Evolutionary conservation across 1,140 invertebrate species (phyloP).

Genomic region (Macrocentrus cingulum): DNA sequence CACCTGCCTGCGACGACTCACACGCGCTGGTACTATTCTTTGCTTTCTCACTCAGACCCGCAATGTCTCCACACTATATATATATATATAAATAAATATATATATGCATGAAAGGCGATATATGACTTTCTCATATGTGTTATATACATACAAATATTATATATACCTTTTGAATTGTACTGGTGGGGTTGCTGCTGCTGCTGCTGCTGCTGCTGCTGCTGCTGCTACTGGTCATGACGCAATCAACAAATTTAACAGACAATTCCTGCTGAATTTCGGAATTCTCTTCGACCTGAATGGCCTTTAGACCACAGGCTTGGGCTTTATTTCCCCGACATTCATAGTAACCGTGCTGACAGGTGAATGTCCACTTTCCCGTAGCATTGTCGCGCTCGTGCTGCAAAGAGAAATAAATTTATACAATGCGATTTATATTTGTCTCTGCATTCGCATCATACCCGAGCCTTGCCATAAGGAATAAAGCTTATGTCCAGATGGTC

Average conservation of each 20-base stretch:
- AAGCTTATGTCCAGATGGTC: slow-evolving; percentile 60
- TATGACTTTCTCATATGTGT: slow-evolving; percentile 10
- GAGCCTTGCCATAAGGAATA: slow-evolving; percentile 80
- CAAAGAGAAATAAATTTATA: slow-evolving; percentile 6
- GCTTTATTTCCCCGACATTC: slow-evolving; percentile 21
- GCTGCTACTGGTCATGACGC: slow-evolving; percentile 6
- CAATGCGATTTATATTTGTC: slow-evolving; percentile 15
- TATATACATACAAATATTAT: no score
- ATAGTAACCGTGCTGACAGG: slow-evolving; percentile 67
- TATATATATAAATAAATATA: slow-evolving; percentile 13
- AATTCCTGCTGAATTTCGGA: background rate
- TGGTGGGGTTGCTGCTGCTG: no score
- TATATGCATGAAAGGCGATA: background rate
- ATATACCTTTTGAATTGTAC: no score
- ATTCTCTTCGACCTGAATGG: background rate
- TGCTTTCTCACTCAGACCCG: slow-evolving; percentile 44
- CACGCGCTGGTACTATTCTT: slow-evolving; percentile 55
- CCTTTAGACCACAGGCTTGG: slow-evolving; percentile 41
- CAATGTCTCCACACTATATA: slow-evolving; percentile 57
- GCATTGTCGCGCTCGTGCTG: slow-evolving; percentile 40
- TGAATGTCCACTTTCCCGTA: slow-evolving; percentile 59
- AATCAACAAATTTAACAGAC: slow-evolving; percentile 10
- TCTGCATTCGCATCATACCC: slow-evolving; percentile 58
- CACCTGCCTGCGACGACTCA: slow-evolving; percentile 41
- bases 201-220: no score